A percentile compares a stretch with the other conserved stretches of the same genome.
phyloP scores from a whole-genome alignment of 2,113 vertebrate genomes.

The Bucco capensis region DNA sequence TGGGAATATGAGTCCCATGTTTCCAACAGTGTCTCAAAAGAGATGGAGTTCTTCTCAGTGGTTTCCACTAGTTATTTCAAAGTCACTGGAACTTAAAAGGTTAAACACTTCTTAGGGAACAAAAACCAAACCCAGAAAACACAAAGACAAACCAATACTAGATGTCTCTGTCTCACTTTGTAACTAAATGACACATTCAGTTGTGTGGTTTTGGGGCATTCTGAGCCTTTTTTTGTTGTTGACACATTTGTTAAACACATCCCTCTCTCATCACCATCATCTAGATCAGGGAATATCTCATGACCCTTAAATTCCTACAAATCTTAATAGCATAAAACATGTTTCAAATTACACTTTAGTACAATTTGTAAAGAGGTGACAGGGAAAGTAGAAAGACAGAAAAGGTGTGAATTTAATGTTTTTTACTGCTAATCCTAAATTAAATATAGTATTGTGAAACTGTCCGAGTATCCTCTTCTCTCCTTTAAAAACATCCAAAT shows the following conservation, averaged over 20 bases:
- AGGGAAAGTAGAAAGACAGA: not conserved
- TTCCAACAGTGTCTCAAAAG: not conserved
- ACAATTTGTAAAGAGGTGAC: not conserved
- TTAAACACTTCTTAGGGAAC: not conserved
- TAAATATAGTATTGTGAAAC: not conserved
- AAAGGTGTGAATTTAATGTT: not conserved
- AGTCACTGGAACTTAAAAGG: not conserved
- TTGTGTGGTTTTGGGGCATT: not conserved
- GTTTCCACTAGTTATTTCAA: not conserved
- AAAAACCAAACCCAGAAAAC: not conserved
- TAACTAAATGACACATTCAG: not conserved
- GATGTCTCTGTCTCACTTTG: not conserved
- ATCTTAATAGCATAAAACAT: not conserved
- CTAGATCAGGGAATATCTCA: not conserved
- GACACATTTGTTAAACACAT: not conserved
- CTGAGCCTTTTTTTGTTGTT: not conserved
- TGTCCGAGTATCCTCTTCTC: not conserved
- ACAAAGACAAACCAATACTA: not conserved
- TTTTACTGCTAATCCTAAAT: not conserved
- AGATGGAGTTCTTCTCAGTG: not conserved
- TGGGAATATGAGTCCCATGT: not conserved
- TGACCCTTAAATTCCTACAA: not conserved
- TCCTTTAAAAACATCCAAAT: not conserved
- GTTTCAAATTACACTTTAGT: not conserved
- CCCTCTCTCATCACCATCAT: not conserved